These are phyloP conservation scores for Platycheirus albimanus DNA, from an alignment of 2,888 invertebrate species.

Conservation along the genomic window DNA sequence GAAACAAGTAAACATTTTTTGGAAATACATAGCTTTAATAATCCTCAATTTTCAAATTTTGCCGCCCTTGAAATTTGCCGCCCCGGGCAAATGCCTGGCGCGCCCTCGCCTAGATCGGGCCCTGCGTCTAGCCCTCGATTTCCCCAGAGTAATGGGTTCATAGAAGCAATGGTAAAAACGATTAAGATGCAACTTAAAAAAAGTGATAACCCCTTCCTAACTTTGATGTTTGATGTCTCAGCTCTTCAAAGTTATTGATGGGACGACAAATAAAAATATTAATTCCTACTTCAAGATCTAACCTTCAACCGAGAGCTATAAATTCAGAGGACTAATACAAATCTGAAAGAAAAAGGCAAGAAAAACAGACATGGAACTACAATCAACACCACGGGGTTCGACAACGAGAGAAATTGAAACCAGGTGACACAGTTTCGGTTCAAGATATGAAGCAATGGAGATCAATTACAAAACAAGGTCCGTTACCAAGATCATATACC, in stretches of 20 bases:
- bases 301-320: conserved; percentile 8
- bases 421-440: neutral
- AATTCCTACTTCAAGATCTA: conserved; percentile 29
- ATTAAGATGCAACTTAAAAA: conserved; percentile 7
- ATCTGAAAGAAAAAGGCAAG: neutral
- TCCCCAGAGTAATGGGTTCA: conserved; percentile 24
- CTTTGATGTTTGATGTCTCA: neutral
- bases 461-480: neutral
- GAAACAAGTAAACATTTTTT: no score
- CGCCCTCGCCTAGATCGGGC: no score
- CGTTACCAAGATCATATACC: conserved; percentile 12
- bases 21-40: no score
- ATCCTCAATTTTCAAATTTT: no score
- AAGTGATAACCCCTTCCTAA: neutral
- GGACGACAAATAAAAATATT: conserved; percentile 14
- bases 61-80: no score
- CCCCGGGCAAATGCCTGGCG: no score
- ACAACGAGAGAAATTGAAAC: neutral
- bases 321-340: conserved; percentile 1
- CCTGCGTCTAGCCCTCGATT: conserved; percentile 16
- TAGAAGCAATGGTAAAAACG: conserved; percentile 28
- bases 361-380: neutral
- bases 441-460: neutral
- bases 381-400: neutral
- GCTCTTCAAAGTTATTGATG: conserved; percentile 2